These are phyloP conservation scores for Montipora sp. DNA, from an alignment of 64 coral and sea anemone species.

Conservation along the genomic window DNA sequence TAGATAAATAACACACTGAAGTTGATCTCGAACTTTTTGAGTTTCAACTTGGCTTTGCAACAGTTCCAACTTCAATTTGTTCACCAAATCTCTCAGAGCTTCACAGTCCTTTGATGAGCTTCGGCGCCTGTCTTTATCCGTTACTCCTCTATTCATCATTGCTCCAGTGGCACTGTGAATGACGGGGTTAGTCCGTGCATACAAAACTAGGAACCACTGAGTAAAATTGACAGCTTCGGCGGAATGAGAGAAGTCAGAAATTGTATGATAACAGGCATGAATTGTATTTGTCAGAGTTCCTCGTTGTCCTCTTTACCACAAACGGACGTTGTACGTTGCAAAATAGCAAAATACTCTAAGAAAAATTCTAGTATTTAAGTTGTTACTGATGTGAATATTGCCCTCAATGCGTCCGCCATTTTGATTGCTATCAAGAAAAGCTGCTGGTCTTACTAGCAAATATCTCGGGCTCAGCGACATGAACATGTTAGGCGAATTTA, in stretches of 20 bases:
- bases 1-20: conserved; percentile 73
- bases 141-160: conserved; percentile 7
- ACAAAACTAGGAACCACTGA: neutral
- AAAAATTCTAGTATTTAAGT: too few relatives aligned
- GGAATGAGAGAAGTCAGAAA: neutral
- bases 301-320: neutral
- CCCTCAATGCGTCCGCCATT: neutral
- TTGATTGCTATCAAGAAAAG: neutral
- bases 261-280: neutral
- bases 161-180: neutral
- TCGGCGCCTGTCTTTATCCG: conserved; percentile 41
- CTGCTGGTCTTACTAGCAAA: neutral
- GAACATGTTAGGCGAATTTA: neutral
- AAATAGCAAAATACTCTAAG: too few relatives aligned
- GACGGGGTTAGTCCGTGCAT: neutral
- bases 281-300: neutral
- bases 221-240: neutral
- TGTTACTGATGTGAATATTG: too few relatives aligned
- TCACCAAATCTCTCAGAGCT: conserved; percentile 60
- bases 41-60: conserved; percentile 53
- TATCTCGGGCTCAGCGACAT: neutral
- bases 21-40: conserved; percentile 73
- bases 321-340: too few relatives aligned
- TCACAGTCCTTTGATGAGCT: conserved; percentile 17
- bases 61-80: conserved; percentile 53